Base-by-base conservation (phyloP, 2,113 vertebrate genomes). In the Nerophis ophidion region DNA sequence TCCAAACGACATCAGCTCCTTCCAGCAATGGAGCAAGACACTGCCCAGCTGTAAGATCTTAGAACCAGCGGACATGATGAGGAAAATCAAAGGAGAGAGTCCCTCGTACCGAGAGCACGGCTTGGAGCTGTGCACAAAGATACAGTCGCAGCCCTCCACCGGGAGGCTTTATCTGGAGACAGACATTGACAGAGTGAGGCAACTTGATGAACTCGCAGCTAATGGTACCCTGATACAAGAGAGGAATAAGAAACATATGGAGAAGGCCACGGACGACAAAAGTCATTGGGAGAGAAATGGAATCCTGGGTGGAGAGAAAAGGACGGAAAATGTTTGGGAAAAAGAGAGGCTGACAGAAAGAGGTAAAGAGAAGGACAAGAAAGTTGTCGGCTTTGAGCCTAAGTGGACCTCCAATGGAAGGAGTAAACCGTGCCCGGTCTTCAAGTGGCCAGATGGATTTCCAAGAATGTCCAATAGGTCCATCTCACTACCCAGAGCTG, bases 121-220 rank as follows among this genome's bases (percentile, higher is more conserved):
- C 56, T 60, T 80, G 55, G 72, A 81, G 53, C 54, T 38, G 48
- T 82, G 77, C 45, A 76, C 81, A 19, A 85, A 83, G 53, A 73
- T 82, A 49, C 80, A 79, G 80, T 50, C 77, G 0, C 82, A 83
- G 56, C 63, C 88, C 0, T 68, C 81, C 45, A 80, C 80, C n/a
- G 83, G 77, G 40, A 92, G 84, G 79, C 70, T 72, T 17, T 87
- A 85, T 59, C 75, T 87, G 52, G 91, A 94, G 80, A 86, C 77
- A 15, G 89, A 92, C 62, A 82, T 91, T 65, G 92, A 93, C 57
- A 83, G 75, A 63, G 82, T 91, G 58, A 88, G 88, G 76, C 87
- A 44, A 36, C 85, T 91, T 1, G 69, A 90, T 68, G 84, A 88
- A 53, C 57, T 82, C 35, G 77, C 62, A 15, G 79, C 72, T 63